phyloP scores from a whole-genome alignment of 1,140 invertebrate genomes.

The Colletes gigas region DNA sequence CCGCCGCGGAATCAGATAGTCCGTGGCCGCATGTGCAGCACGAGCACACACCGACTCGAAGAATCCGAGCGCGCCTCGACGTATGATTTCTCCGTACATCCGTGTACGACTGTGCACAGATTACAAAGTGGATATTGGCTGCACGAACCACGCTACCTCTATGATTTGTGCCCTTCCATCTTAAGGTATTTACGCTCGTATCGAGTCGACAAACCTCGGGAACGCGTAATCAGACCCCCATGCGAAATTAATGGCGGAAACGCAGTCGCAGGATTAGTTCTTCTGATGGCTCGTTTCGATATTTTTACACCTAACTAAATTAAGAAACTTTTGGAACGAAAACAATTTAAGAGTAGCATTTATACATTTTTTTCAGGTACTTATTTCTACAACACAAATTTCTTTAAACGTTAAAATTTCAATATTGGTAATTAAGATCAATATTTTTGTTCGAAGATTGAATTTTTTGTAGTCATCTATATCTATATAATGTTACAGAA shows the following conservation, averaged over 20 bases:
- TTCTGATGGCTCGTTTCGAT: too few relatives aligned
- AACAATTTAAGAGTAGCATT: too few relatives aligned
- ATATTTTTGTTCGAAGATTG: too few relatives aligned
- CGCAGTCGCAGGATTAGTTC: too few relatives aligned
- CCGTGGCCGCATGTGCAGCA: slow-evolving; percentile 50
- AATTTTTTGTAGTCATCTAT: too few relatives aligned
- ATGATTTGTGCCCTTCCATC: slow-evolving; percentile 44
- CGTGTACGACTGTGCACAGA: slow-evolving; percentile 53
- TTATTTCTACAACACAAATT: too few relatives aligned
- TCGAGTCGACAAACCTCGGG: neutral
- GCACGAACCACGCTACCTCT: slow-evolving; percentile 27
- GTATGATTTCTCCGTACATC: slow-evolving; percentile 53
- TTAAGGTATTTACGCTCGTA: slow-evolving; percentile 23
- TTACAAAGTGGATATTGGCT: slow-evolving; percentile 62
- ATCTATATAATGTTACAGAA: too few relatives aligned
- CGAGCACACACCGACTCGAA: slow-evolving; percentile 31
- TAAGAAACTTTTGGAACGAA: too few relatives aligned
- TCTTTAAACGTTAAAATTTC: too few relatives aligned
- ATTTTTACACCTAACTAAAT: too few relatives aligned
- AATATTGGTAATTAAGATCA: too few relatives aligned
- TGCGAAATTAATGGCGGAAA: neutral
- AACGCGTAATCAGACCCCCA: neutral
- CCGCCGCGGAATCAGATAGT: slow-evolving; percentile 71
- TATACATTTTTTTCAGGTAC: too few relatives aligned
- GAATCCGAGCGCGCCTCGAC: slow-evolving; percentile 43